Conservation (phyloP, 2,113 vertebrate genomes). For the Daboia siamensis region DNA sequence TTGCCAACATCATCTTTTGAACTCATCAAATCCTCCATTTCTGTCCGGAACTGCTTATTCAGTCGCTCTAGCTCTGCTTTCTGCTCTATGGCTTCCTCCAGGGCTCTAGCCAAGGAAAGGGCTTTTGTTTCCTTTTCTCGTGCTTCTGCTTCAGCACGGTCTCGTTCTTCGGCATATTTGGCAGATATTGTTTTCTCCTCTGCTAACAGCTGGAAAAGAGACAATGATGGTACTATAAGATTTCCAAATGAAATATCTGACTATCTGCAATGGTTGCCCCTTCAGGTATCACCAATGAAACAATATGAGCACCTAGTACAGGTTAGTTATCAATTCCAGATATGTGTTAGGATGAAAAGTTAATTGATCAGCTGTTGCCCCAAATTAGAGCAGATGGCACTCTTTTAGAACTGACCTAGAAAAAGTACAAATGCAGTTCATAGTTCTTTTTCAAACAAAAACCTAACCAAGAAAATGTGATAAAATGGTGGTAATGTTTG, state of each 20-base stretch:
- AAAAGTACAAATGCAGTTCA: neutral
- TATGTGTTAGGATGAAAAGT: neutral
- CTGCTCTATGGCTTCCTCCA: conserved; percentile 84
- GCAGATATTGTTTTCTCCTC: conserved; percentile 80
- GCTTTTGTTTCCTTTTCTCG: conserved; percentile 82
- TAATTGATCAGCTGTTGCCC: neutral
- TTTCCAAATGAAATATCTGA: neutral
- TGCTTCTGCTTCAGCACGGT: conserved; percentile 79
- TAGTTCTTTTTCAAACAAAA: neutral
- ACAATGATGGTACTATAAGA: conserved; percentile 8
- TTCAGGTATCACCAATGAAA: neutral
- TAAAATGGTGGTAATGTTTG: conserved; percentile 1
- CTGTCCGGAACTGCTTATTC: conserved; percentile 88
- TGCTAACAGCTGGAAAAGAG: conserved; percentile 68
- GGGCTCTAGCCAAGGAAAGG: conserved; percentile 78
- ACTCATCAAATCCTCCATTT: conserved; percentile 98
- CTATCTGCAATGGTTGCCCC: neutral
- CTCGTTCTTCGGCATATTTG: conserved; percentile 77
- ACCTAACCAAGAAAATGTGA: neutral
- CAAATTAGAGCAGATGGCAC: neutral
- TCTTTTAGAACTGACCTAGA: neutral
- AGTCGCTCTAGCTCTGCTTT: conserved; percentile 89
- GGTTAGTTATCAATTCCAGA: neutral
- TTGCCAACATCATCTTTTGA: conserved; percentile 98
- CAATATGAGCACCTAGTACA: neutral